Evolutionary conservation across 1,140 invertebrate species (phyloP).

Genomic region (Panagrolaimus sp.): DNA sequence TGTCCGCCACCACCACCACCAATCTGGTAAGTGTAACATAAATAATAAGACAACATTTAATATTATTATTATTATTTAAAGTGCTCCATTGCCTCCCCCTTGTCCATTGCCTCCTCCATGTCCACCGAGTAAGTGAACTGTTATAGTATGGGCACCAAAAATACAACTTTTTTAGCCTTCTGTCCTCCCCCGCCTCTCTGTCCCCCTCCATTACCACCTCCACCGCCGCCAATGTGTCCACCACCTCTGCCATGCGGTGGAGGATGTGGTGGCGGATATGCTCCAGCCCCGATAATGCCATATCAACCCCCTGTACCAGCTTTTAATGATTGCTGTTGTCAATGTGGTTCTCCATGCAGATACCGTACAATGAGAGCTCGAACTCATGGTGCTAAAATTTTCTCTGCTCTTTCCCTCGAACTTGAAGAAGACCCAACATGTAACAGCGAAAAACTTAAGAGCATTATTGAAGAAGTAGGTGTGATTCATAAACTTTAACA

Average conservation of each 20-base stretch:
- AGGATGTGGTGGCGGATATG: conserved; percentile 28
- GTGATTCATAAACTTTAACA: background rate
- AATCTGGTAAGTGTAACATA: too few relatives aligned
- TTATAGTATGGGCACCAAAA: background rate
- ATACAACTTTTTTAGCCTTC: background rate
- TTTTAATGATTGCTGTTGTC: conserved; percentile 50
- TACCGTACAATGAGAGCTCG: conserved; percentile 41
- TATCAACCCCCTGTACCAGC: conserved; percentile 23
- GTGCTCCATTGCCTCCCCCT: too few relatives aligned
- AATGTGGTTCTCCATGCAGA: conserved; percentile 52
- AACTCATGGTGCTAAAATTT: conserved; percentile 52
- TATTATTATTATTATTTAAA: too few relatives aligned
- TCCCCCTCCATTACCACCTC: conserved; percentile 36
- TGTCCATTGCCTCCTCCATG: conserved; percentile 37
- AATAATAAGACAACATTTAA: too few relatives aligned
- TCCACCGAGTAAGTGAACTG: conserved; percentile 14
- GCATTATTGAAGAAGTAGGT: conserved; percentile 53
- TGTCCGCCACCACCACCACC: conserved; percentile 37
- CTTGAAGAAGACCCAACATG: conserved; percentile 55
- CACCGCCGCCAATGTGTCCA: conserved; percentile 39
- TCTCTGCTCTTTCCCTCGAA: conserved; percentile 43
- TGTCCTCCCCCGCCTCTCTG: conserved; percentile 22
- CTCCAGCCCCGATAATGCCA: conserved; percentile 35
- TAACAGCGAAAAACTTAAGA: conserved; percentile 52
- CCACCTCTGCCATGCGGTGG: conserved; percentile 15